Evolutionary conservation across 2,888 invertebrate species (phyloP), one percentile per base, ranked within the genome.

Genomic region (Drosophila conformis): DNA sequence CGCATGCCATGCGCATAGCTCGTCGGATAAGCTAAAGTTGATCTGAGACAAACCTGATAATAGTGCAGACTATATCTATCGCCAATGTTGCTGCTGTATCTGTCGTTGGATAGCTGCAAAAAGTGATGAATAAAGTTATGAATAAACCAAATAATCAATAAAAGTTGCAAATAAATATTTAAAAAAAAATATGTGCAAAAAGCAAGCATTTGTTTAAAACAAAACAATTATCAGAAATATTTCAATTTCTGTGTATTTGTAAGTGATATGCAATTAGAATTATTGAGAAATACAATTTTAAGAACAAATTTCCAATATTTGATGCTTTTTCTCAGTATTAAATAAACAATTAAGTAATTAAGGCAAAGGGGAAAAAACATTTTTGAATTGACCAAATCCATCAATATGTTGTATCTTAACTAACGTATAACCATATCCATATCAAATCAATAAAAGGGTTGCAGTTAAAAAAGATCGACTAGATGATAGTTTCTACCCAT

Each of bases 11-110:
- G 60, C 69, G 62, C 57, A 25, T 15, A 46, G 25, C 46, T 46
- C 4, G 11, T 42, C 42, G 21, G 42, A 13, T 56, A 25, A 51
- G 51, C 46, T 48, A 15, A 29, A 46, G n/a, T 48, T 46, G 71
- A 49, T 56, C 38, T 48, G 51, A 40, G 52, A 86, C 90, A 86
- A 91, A 91, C 91, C 91, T 91, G 86, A 87, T 90, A 89, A 73
- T 91, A 91, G 72, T 84, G 78, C 18, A 90, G 82, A 80, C 87
- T 91, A 83, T 91, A 91, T 86, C 90, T 90, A 75, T 91, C 91
- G 66, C 91, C 91, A 74, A 91, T 91, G 71, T 79, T 89, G 90
- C 82, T 91, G 80, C 76, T 90, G 80, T 91, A 91, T 81, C 89
- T 90, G 83, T 89, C 91, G 68, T 72, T 82, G 66, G 62, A 59